These are phyloP conservation scores for Gymnosoma rotundatum DNA, from an alignment of 2,888 invertebrate species.

Conservation along the genomic window DNA sequence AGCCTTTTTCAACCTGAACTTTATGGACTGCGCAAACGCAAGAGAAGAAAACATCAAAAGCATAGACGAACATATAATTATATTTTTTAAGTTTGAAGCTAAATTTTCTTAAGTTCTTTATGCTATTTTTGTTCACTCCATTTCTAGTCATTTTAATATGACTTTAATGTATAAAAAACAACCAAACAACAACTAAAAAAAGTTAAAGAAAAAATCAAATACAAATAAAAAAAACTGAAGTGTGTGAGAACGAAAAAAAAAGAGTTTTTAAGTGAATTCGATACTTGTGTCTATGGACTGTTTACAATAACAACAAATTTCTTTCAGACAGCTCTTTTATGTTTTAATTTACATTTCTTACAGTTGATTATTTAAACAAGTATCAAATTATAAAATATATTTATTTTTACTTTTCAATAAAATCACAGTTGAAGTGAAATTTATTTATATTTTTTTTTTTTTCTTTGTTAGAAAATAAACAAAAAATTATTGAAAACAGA, in stretches of 20 bases:
- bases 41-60: no score
- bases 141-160: conserved; percentile 41
- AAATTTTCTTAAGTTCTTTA: neutral
- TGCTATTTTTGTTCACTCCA: conserved; percentile 28
- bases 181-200: conserved; percentile 29
- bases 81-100: no score
- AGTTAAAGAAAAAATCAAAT: conserved; percentile 7
- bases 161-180: conserved; percentile 53
- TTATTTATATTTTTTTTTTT: conserved; percentile 7
- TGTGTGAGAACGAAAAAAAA: conserved; percentile 45
- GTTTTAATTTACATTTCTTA: conserved; percentile 14
- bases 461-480: neutral
- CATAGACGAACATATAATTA: no score
- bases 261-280: conserved; percentile 64
- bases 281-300: conserved; percentile 67
- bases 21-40: no score
- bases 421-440: conserved; percentile 1
- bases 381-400: neutral
- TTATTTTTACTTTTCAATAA: neutral
- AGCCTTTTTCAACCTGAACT: no score
- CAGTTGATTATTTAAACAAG: conserved; percentile 32
- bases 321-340: conserved; percentile 37
- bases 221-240: conserved; percentile 11
- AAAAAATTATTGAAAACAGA: conserved; percentile 4
- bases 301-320: conserved; percentile 35